Percentiles rank a stretch among this genome's conserved stretches.
These are phyloP conservation scores for Trisateles emortualis DNA, from an alignment of 2,888 invertebrate genomes.

Conservation along the genomic window DNA sequence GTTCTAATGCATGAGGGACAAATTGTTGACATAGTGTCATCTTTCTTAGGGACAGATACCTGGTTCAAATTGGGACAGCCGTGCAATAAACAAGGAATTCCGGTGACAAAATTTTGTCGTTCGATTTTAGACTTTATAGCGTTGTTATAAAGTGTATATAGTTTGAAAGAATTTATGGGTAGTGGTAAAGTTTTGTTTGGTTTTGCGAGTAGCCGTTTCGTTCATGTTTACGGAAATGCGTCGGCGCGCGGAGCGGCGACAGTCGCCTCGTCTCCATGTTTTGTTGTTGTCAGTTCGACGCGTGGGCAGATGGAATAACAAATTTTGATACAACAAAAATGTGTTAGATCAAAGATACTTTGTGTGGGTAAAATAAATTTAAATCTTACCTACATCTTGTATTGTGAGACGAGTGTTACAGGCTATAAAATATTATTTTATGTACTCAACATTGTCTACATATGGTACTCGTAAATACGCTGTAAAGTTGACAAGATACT, in stretches of 20 bases:
- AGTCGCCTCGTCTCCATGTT: conserved; percentile 71
- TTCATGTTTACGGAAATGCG: conserved; percentile 72
- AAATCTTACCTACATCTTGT: conserved; percentile 20
- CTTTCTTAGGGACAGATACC: conserved; percentile 81
- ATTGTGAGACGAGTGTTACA: conserved; percentile 27
- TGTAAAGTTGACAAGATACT: conserved; percentile 1
- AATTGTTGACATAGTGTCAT: conserved; percentile 84
- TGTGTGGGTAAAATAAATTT: conserved; percentile 26
- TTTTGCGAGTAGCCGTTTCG: conserved; percentile 58
- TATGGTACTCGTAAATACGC: not conserved
- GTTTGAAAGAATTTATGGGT: conserved; percentile 13
- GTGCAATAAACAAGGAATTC: conserved; percentile 48
- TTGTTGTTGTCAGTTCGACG: conserved; percentile 65
- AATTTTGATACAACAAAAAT: conserved; percentile 42
- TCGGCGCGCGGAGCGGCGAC: conserved; percentile 76
- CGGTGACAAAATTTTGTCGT: conserved; percentile 15
- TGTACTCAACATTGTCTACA: conserved; percentile 7
- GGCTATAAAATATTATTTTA: conserved; percentile 4
- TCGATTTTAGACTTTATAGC: conserved; percentile 51
- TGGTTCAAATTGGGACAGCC: conserved; percentile 66
- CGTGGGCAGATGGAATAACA: conserved; percentile 81
- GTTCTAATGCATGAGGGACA: conserved; percentile 78
- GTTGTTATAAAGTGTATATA: conserved; percentile 25
- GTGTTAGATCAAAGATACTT: conserved; percentile 29
- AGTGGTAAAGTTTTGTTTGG: conserved; percentile 49